Conservation (phyloP, 2,888 invertebrate genomes). For the Tortricodes alternella region DNA sequence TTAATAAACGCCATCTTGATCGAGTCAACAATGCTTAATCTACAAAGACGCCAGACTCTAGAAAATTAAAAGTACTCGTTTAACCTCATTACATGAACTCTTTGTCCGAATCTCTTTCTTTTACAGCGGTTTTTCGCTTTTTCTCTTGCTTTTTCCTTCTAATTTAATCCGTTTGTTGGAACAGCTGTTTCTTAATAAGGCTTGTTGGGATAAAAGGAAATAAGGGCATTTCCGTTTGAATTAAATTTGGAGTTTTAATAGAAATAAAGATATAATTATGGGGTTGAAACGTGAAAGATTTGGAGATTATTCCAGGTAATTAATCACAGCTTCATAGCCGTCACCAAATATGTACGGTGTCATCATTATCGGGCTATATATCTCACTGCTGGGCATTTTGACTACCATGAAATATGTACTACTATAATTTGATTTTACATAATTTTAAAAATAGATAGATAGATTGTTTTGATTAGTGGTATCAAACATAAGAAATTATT, state of each 20-base stretch:
- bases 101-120: not conserved
- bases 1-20: not conserved
- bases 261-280: not conserved
- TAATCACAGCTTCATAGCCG: too few species aligned
- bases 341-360: too few species aligned
- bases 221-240: not conserved
- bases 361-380: too few species aligned
- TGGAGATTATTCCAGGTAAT: too few species aligned
- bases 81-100: not conserved
- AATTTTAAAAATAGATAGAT: too few species aligned
- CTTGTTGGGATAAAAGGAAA: constrained; percentile 3
- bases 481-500: too few species aligned
- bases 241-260: not conserved
- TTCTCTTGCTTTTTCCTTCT: not conserved
- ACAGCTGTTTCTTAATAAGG: constrained; percentile 23
- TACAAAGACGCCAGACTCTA: not conserved
- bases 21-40: not conserved
- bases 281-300: not conserved
- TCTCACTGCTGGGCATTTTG: too few species aligned
- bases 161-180: constrained; percentile 20
- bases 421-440: too few species aligned
- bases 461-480: too few species aligned
- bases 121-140: not conserved
- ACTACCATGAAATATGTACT: too few species aligned
- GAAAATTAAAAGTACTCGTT: constrained; percentile 1